Percentiles rank a stretch among this genome's conserved stretches.
Evolutionary conservation across 2,797 vertebrate species (phyloP).

Genomic region (Lagocephalus sceleratus): DNA sequence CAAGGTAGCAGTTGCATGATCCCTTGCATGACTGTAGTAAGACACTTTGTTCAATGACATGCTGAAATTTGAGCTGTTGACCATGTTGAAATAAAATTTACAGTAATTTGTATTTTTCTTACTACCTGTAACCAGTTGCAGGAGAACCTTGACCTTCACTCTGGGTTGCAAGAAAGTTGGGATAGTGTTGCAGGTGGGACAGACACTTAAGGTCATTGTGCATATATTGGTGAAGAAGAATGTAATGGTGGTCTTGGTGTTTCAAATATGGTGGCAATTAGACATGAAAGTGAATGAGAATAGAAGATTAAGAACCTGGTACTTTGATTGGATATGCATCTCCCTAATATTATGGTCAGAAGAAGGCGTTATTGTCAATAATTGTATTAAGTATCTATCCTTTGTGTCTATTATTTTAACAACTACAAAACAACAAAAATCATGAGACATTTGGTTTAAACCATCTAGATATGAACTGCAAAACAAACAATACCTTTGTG

Average conservation of each 20-base stretch:
- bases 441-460: background rate
- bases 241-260: slow-evolving; percentile 48
- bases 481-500: too few species aligned
- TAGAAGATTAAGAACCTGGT: slow-evolving; percentile 87
- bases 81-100: slow-evolving; percentile 2
- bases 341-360: slow-evolving; percentile 54
- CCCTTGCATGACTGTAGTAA: slow-evolving; percentile 4
- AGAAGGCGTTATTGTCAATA: slow-evolving; percentile 35
- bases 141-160: slow-evolving; percentile 72
- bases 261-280: slow-evolving; percentile 82
- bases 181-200: slow-evolving; percentile 53
- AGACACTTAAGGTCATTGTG: slow-evolving; percentile 73
- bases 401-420: too few species aligned
- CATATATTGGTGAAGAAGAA: slow-evolving; percentile 66
- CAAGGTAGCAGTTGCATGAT: background rate
- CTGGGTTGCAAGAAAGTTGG: slow-evolving; percentile 64
- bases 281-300: slow-evolving; percentile 93
- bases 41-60: background rate
- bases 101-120: too few species aligned
- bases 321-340: slow-evolving; percentile 64
- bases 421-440: background rate
- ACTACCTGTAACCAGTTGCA: too few species aligned
- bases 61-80: too few species aligned
- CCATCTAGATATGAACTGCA: too few species aligned
- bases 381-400: too few species aligned